Conservation (phyloP, 2,113 vertebrate species). For the Tetrax tetrax region DNA sequence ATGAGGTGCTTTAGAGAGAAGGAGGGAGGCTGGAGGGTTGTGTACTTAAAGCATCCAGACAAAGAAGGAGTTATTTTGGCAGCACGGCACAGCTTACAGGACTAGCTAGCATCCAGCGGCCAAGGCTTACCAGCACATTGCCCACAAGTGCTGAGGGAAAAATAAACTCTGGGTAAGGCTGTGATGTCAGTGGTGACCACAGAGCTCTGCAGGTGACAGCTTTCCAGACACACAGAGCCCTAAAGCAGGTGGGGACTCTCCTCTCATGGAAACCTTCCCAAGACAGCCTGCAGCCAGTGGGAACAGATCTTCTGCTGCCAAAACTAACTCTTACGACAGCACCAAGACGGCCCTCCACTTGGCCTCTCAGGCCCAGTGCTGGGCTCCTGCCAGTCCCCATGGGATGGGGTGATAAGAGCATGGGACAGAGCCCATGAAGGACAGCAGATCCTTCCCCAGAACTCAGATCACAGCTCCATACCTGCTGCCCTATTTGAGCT, state of each 20-base stretch:
- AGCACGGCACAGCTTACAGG: background rate
- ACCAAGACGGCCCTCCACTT: background rate
- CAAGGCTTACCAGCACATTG: background rate
- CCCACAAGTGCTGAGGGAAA: background rate
- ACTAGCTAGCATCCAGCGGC: background rate
- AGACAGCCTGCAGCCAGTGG: background rate
- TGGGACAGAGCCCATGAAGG: background rate
- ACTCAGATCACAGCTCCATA: background rate
- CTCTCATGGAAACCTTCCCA: background rate
- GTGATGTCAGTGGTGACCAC: background rate
- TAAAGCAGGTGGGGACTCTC: background rate
- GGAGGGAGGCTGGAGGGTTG: background rate
- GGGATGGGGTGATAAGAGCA: background rate
- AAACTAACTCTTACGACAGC: accelerated
- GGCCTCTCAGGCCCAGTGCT: background rate
- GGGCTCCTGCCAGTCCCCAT: background rate
- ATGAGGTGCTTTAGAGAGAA: background rate
- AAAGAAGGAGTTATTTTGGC: background rate
- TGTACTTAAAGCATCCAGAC: background rate
- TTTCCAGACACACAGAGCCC: background rate
- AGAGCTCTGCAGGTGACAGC: background rate
- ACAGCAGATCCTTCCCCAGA: background rate
- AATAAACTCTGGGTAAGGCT: background rate
- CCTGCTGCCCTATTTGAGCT: background rate
- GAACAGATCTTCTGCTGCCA: background rate